Base-by-base conservation (phyloP, 1,140 invertebrate species). In the Akabosia matsudoensis region DNA sequence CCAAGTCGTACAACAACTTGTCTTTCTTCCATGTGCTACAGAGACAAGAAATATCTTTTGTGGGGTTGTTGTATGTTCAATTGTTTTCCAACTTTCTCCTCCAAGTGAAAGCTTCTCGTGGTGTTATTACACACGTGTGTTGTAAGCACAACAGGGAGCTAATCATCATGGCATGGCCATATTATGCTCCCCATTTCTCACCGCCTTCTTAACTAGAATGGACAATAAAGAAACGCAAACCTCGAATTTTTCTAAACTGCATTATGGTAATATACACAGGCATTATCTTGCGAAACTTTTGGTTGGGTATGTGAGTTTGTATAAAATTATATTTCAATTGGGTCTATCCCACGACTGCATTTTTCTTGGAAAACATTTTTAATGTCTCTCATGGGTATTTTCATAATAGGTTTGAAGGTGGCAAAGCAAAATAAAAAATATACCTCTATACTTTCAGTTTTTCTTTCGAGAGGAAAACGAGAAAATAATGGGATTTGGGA, bases 401-500 rank as follows among this genome's bases (percentile, higher is more conserved):
- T 22, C 24, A 10, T 67, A 67, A 67, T 67, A 30, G 61, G 61
- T 22, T 30, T 67, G 61, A 67, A 67, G 3, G 31, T 30, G 61
- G 61, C 31, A 30, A 30, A 14, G 10, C 54, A 22, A 7, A 61
- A 61, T 61, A 61, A n/a, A n/a, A n/a, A n/a, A 61, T 24, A 61
- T 61, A 24, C 14, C n/a, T n/a, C n/a, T n/a, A n/a, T n/a, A n/a
- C n/a, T n/a, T n/a, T n/a, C n/a, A n/a, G n/a, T n/a, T n/a, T n/a
- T n/a, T n/a, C n/a, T n/a, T n/a, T n/a, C n/a, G n/a, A 22, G 54
- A 10, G 54, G 24, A 61, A 22, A 61, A 24, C 7, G 54, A 61
- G 24, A 67, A 67, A 67, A 67, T 67, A 67, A 67, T 67, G 61
- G 28, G 61, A 67, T 67, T 67, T 67, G 28, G 31, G 61, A 67